Base-by-base conservation (phyloP, 2,113 vertebrate species). In the Actenoides hombroni region DNA sequence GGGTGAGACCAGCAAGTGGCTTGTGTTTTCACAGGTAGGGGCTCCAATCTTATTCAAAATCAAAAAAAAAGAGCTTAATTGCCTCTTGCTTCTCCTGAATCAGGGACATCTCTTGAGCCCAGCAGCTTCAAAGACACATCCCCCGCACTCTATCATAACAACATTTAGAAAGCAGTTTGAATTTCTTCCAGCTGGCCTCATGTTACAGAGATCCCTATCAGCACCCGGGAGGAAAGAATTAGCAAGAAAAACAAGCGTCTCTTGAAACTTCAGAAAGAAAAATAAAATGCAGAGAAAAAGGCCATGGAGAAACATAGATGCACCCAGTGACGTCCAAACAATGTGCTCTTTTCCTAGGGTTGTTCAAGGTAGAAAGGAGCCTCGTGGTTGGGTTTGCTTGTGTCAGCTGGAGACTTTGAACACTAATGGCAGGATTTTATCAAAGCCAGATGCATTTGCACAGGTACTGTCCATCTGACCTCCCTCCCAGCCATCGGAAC, bases 41-140 rank as follows among this genome's bases (percentile, higher is more conserved):
- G 46, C 49, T 91, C 86, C 83, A 91, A 17, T 90, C 76, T 37
- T 64, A 9, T 67, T 82, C 69, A 69, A 94, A 87, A 88, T 60
- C 90, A 85, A 83, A 81, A 86, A 64, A 92, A 85, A 85, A 84
- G 65, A 82, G 5, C 40, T 89, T 54, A 60, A 73, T 61, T 77
- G n/a, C 83, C 49, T 93, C 70, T 64, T 86, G 76, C 69, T 91
- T 95, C 86, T 89, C 70, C 73, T 59, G 42, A 93, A 80, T 70
- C 80, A 53, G 31, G 67, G 76, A 70, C 77, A 86, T 89, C 71
- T 91, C 75, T 91, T 54, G 53, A 93, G 92, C 65, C 69, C 86
- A 86, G 88, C 96, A 94, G 86, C 96, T 94, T 95, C 96, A 96
- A 95, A 97, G 94, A 57, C 84, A 80, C 11, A 3, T 96, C 90